Base-by-base conservation (phyloP, 2,888 invertebrate genomes). In the Tortrix viridana region DNA sequence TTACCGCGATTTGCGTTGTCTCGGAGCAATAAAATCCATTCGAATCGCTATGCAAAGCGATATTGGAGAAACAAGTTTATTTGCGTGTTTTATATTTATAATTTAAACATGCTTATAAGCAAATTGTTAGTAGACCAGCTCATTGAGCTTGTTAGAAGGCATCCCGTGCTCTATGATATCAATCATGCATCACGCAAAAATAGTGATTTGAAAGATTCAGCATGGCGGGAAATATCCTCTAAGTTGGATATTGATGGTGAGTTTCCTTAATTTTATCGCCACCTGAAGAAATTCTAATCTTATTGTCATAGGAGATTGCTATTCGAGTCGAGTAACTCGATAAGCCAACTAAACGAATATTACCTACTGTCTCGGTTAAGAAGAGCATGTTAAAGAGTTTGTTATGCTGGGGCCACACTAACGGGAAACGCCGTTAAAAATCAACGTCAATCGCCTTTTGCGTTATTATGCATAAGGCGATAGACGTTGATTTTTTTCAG, bases 201-300 rank as follows among this genome's bases (percentile, higher is more conserved):
- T 16, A 41, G n/a, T 41, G 32, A 59, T 44, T 44, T 59, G 37
- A 59, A 26, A 44, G 50, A 59, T 2, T 14, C 32, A 16, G 16
- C 43, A 32, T 59, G 59, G 59, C 43, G 32, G 23, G 59, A 59
- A 50, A 52, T 59, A 16, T 50, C 59, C 23, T 23, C 32, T 44
- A 44, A n/a, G 12, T 43, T 50, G 6, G 32, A 52, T 32, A n/a
- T 59, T 1, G 50, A 59, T 20, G 59, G 59, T 59, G 5, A 59
- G 59, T 46, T 32, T 44, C 0, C 3, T 44, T 14, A 12, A 14
- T 16, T 26, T 5, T 9, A n/a, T 9, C 2, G 14, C 6, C 38
- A 37, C 5, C 23, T 44, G 3, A 6, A 4, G 26, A 41, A 12
- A 20, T 59, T 19, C 7, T 26, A 2, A 7, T 9, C 9, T 2